Conservation (phyloP, 2,797 vertebrate genomes). For the Chromobotia macracanthus region DNA sequence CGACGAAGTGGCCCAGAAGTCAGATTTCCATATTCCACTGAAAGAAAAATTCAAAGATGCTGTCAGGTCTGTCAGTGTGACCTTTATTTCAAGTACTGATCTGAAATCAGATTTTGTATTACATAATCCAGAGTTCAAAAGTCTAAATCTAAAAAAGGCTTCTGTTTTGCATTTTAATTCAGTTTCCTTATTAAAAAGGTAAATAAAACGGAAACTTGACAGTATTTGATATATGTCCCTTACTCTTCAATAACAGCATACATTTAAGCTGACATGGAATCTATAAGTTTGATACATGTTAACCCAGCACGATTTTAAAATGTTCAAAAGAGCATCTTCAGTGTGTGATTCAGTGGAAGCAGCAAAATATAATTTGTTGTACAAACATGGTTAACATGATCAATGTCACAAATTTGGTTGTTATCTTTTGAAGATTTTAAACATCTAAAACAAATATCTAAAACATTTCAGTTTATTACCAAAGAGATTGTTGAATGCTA, state of each 20-base stretch:
- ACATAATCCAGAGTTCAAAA: background rate
- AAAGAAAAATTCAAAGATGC: constrained; percentile 69
- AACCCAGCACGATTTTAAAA: background rate
- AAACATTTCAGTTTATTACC: background rate
- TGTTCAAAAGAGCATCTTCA: background rate
- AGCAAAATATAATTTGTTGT: no score
- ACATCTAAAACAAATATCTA: background rate
- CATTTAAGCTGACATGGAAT: background rate
- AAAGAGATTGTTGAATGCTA: background rate
- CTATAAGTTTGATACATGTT: background rate
- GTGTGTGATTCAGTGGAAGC: background rate
- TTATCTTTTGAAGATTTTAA: background rate
- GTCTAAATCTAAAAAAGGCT: background rate
- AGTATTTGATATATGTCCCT: background rate
- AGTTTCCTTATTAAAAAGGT: no score
- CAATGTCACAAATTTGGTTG: background rate
- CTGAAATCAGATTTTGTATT: background rate
- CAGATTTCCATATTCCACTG: constrained; percentile 57
- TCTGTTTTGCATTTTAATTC: background rate
- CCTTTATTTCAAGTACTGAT: background rate
- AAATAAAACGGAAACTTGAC: background rate
- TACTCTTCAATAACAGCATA: background rate
- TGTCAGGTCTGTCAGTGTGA: constrained; percentile 47
- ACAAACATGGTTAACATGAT: background rate
- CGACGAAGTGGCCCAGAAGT: constrained; percentile 70